A percentile compares a stretch with the other conserved stretches of the same genome.
Conservation (phyloP, 2,888 invertebrate genomes). For the Drosophila prostipennis region DNA sequence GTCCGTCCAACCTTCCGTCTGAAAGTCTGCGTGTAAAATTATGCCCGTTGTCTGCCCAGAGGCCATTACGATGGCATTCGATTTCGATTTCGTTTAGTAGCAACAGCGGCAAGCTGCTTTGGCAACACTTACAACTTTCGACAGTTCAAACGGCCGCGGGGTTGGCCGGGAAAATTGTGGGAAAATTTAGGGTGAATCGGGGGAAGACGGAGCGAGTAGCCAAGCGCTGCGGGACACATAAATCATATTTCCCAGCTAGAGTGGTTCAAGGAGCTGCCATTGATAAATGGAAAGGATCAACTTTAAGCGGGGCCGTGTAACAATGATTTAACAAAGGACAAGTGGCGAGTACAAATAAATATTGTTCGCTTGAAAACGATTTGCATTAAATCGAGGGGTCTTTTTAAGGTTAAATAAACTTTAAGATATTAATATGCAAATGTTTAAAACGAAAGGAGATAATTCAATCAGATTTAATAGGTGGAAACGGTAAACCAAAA, state of each 20-base stretch:
- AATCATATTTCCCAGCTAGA: conserved; percentile 71
- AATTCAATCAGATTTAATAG: neutral
- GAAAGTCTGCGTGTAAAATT: conserved; percentile 64
- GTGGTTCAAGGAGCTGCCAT: conserved; percentile 57
- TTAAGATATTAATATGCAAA: neutral
- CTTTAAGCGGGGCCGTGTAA: conserved; percentile 48
- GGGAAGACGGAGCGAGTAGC: conserved; percentile 27
- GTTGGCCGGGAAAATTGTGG: conserved; percentile 16
- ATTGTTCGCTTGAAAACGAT: conserved; percentile 7
- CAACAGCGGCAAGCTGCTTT: conserved; percentile 68
- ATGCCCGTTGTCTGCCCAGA: conserved; percentile 67
- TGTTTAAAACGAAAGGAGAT: too few species aligned
- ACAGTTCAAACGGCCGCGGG: conserved; percentile 73
- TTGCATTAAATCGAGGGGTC: conserved; percentile 2
- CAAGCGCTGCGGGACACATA: conserved; percentile 64
- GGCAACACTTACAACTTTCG: conserved; percentile 79
- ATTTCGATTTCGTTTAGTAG: conserved; percentile 66
- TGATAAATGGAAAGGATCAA: conserved; percentile 50
- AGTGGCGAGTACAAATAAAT: conserved; percentile 17
- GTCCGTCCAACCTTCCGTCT: conserved; percentile 22
- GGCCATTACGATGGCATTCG: conserved; percentile 80
- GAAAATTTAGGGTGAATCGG: conserved; percentile 12
- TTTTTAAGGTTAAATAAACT: neutral
- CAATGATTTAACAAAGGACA: conserved; percentile 36
- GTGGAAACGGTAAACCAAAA: too few species aligned